Base-by-base conservation (phyloP, 2,113 vertebrate species). In the Menura novaehollandiae region DNA sequence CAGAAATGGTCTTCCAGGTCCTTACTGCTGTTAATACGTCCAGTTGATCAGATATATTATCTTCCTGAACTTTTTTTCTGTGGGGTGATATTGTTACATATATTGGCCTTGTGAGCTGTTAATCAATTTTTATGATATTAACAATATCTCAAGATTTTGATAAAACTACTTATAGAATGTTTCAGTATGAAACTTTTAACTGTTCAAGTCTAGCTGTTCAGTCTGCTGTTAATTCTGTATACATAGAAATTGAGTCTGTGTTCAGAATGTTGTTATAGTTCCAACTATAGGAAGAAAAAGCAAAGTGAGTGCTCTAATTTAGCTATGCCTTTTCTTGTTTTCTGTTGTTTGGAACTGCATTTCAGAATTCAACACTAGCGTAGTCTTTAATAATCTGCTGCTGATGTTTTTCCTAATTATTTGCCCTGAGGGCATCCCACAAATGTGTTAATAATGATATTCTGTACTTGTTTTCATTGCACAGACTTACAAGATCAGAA, bases 341-440 rank as follows among this genome's bases (percentile, higher is more conserved):
- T 95, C 85, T 95, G 95, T 73, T 87, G 68, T 89, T 96, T 95
- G 84, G 80, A 96, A 67, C 85, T 75, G 91, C 22, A 18, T 93
- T 95, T 97, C 74, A 75, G 73, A 95, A 89, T 88, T 88, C 85
- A 97, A 96, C 96, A 96, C 97, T 97, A 97, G 96, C 10, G 0
- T 93, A 75, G 67, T 87, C 69, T 81, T 92, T 86, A 86, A 89
- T 89, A 95, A 87, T 81, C 95, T 95, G 93, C 96, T 97, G 97
- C 97, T 96, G 94, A 27, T 91, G 49, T 85, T 87, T 91, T 74
- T 60, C 82, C 84, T 95, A 69, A 92, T 83, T 82, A 89, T 77
- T 58, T 94, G 90, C 91, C 92, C 58, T 39, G 69, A 95, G 89
- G 90, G 89, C 83, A 75, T 93, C 66, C 75, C 88, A 66, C 67